Percentiles rank a stretch among this genome's conserved stretches.
phyloP scores from a whole-genome alignment of 2,113 vertebrate species.

The Spilogale gracilis region DNA sequence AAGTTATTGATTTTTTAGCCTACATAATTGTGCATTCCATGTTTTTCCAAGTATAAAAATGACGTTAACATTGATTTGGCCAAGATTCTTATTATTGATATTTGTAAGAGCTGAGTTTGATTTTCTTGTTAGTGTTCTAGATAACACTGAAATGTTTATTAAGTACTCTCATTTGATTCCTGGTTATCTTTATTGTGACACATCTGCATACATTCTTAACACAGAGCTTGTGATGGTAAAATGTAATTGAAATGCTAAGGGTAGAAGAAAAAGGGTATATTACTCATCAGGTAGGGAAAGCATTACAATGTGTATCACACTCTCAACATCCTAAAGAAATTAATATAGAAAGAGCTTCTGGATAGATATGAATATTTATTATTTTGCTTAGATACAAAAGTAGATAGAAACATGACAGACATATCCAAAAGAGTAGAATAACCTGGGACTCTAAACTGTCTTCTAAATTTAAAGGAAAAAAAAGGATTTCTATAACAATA shows the following conservation, averaged over 20 bases:
- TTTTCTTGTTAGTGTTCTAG: constrained; percentile 80
- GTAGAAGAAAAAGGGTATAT: not conserved
- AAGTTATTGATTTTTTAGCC: constrained; percentile 63
- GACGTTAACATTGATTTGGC: constrained; percentile 79
- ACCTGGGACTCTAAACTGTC: not conserved
- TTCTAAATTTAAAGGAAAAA: constrained; percentile 39
- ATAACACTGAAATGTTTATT: constrained; percentile 21
- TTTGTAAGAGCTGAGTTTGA: constrained; percentile 82
- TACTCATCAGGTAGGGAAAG: constrained; percentile 36
- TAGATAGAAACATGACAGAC: constrained; percentile 8
- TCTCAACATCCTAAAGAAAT: constrained; percentile 44
- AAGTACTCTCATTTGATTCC: constrained; percentile 40
- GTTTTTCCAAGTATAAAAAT: constrained; percentile 77
- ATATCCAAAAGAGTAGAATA: constrained; percentile 48
- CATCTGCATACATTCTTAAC: constrained; percentile 6
- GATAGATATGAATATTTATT: constrained; percentile 38
- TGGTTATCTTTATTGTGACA: constrained; percentile 3
- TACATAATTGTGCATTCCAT: constrained; percentile 46
- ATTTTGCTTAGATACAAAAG: constrained; percentile 55
- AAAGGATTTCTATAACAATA: not conserved
- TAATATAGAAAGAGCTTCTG: constrained; percentile 50
- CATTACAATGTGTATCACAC: not conserved
- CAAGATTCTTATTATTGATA: constrained; percentile 82
- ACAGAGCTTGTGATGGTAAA: constrained; percentile 21
- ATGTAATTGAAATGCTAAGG: constrained; percentile 53